phyloP scores from a whole-genome alignment of 2,888 invertebrate species.

The Corbicula japonica region DNA sequence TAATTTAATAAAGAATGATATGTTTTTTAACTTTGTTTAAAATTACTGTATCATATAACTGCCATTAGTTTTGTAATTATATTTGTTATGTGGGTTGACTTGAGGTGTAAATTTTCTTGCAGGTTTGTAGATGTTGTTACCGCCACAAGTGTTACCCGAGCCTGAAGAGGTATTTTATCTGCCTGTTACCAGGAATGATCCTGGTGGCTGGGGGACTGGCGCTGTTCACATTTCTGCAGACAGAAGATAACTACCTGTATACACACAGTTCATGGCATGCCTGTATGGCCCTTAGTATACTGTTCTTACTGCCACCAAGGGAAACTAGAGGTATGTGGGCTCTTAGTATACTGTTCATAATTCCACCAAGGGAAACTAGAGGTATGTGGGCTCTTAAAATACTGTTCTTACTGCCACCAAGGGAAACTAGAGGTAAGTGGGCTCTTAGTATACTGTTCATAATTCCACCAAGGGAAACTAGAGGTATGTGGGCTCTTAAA shows the following conservation, averaged over 20 bases:
- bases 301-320: slow-evolving; percentile 91
- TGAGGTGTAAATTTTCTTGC: slow-evolving; percentile 22
- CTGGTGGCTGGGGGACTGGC: slow-evolving; percentile 91
- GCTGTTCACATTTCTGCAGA: slow-evolving; percentile 94
- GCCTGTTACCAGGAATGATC: slow-evolving; percentile 89
- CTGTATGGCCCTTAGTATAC: slow-evolving; percentile 91
- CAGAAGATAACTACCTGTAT: slow-evolving; percentile 94
- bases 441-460: slow-evolving; percentile 90
- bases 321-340: slow-evolving; percentile 87
- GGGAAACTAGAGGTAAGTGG: no score
- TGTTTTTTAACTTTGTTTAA: no score
- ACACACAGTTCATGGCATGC: slow-evolving; percentile 93
- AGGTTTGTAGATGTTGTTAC: slow-evolving; percentile 89
- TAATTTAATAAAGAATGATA: no score
- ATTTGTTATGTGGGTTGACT: no score
- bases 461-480: slow-evolving; percentile 31
- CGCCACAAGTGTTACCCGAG: slow-evolving; percentile 89
- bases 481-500: no score
- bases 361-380: slow-evolving; percentile 88
- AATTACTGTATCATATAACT: no score
- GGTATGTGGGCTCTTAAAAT: slow-evolving; percentile 7
- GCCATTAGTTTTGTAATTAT: background rate
- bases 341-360: slow-evolving; percentile 91
- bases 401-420: no score
- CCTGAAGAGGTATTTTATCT: slow-evolving; percentile 89